These are phyloP conservation scores for Columba janthina DNA, from an alignment of 2,113 vertebrate genomes.

Conservation along the genomic window DNA sequence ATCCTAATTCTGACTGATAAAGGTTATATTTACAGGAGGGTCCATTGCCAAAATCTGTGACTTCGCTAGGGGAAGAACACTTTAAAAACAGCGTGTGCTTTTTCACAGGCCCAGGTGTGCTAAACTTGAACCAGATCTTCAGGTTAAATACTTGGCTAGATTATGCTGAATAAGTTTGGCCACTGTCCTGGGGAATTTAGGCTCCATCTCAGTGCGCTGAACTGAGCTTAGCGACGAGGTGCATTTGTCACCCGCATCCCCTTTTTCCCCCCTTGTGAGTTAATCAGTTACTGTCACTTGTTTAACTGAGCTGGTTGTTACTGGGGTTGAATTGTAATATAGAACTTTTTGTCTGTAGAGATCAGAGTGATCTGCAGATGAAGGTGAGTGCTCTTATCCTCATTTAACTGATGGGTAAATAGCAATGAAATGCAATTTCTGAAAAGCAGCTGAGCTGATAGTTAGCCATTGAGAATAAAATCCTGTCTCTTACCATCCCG, in stretches of 20 bases:
- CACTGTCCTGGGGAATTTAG: background rate
- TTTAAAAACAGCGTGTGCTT: background rate
- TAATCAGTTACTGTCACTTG: background rate
- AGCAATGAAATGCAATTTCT: background rate
- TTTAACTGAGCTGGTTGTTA: background rate
- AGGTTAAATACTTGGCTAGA: background rate
- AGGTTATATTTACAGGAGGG: background rate
- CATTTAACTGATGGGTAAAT: background rate
- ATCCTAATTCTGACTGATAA: background rate
- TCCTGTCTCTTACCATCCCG: background rate
- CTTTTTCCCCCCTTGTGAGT: background rate
- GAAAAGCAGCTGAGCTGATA: constrained; percentile 6
- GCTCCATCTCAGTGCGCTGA: background rate
- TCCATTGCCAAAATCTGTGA: background rate
- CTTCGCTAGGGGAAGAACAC: background rate
- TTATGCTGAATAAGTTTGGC: background rate
- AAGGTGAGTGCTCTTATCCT: constrained; percentile 1
- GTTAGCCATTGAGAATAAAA: constrained; percentile 16
- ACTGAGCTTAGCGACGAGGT: background rate
- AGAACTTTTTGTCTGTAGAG: background rate
- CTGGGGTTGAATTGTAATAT: background rate
- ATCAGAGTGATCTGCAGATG: background rate
- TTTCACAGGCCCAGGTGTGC: background rate
- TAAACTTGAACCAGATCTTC: background rate
- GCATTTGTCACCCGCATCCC: background rate